phyloP scores from a whole-genome alignment of 2,113 vertebrate genomes.

The Rostratula benghalensis region DNA sequence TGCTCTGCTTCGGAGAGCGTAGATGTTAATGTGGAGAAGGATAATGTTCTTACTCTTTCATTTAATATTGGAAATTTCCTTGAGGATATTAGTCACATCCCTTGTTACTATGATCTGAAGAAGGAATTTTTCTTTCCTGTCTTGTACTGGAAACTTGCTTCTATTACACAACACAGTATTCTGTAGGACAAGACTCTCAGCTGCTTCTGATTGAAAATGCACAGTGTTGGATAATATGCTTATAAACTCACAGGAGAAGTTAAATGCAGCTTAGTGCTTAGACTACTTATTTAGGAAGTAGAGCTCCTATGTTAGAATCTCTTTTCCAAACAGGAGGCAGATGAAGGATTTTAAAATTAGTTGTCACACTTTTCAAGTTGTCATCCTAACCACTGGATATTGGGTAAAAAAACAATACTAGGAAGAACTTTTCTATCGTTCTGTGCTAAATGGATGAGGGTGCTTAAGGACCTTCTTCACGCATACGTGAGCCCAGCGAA shows the following conservation, averaged over 20 bases:
- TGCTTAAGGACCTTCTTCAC: background rate
- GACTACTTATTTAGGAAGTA: background rate
- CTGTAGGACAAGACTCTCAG: background rate
- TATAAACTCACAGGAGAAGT: background rate
- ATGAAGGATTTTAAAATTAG: background rate
- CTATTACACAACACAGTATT: background rate
- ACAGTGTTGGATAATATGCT: background rate
- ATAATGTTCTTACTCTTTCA: background rate
- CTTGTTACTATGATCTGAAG: background rate
- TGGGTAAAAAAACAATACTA: background rate
- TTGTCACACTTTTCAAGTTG: background rate
- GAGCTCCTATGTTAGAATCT: background rate
- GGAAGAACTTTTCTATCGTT: background rate
- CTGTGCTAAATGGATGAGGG: background rate
- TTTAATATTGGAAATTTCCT: background rate
- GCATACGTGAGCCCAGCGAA: rapidly evolving
- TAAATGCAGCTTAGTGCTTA: background rate
- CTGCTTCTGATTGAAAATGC: background rate
- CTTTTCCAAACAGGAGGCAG: background rate
- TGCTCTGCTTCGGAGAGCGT: background rate
- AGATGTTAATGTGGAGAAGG: background rate
- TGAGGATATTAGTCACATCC: background rate
- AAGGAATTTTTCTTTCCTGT: background rate
- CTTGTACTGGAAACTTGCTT: background rate
- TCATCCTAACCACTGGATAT: background rate